Evolutionary conservation across 2,797 vertebrate genomes (phyloP).

Genomic region (Numenius phaeopus): DNA sequence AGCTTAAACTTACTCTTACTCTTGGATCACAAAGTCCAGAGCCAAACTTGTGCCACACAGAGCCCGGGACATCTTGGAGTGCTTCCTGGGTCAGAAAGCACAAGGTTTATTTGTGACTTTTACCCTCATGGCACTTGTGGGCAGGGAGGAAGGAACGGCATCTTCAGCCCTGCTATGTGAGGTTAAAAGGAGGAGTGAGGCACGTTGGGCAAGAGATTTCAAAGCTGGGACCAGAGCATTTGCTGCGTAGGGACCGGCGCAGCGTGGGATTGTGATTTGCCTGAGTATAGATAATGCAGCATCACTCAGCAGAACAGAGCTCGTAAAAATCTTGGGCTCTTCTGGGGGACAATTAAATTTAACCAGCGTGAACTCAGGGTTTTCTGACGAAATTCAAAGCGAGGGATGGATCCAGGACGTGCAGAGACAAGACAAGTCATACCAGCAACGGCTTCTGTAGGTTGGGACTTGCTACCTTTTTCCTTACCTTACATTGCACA

Average conservation of each 20-base stretch:
- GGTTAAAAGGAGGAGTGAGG: background rate
- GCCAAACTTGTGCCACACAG: background rate
- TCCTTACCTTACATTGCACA: background rate
- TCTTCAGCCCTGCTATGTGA: background rate
- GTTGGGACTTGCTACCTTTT: background rate
- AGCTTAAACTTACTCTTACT: background rate
- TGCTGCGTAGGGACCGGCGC: fast-evolving
- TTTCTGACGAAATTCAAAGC: background rate
- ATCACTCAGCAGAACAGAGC: background rate
- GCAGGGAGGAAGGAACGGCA: fast-evolving
- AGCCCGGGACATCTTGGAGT: fast-evolving
- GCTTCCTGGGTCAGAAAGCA: background rate
- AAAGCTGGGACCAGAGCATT: background rate
- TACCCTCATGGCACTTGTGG: background rate
- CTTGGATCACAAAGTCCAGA: background rate
- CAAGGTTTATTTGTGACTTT: background rate
- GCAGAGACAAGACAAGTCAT: background rate
- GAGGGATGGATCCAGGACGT: background rate
- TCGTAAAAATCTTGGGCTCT: background rate
- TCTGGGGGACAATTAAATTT: background rate
- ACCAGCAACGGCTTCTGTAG: background rate
- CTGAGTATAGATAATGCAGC: background rate
- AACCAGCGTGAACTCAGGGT: background rate
- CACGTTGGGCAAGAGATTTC: background rate
- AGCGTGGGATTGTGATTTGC: background rate